These are phyloP conservation scores for Eurosta solidaginis DNA, from an alignment of 1,140 invertebrate genomes.

Conservation along the genomic window DNA sequence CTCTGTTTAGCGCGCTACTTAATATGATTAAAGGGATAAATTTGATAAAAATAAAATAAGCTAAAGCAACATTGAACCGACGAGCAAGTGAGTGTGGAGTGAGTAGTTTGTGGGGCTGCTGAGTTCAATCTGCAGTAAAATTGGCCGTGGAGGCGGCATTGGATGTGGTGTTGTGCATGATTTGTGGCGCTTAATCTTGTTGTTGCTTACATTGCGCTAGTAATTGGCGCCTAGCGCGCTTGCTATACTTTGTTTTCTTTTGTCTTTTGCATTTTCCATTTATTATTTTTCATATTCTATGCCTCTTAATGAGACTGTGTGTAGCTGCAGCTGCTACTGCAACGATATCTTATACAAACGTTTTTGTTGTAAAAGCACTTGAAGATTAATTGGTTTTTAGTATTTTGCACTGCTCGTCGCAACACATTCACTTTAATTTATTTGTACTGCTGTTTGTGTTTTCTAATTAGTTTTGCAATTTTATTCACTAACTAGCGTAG, in stretches of 20 bases:
- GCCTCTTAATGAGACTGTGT: neutral
- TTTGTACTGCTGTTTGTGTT: neutral
- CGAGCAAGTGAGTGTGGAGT: neutral
- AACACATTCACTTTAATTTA: neutral
- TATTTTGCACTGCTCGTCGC: neutral
- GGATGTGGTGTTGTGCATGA: neutral
- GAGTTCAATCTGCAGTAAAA: neutral
- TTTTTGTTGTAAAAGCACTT: neutral
- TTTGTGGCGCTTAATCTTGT: constrained; percentile 16
- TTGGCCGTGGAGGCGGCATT: neutral
- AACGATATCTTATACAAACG: neutral
- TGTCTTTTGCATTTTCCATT: neutral
- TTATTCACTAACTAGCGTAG: too few relatives aligned
- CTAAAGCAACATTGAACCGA: neutral
- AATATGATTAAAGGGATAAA: constrained; percentile 23
- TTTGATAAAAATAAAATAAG: constrained; percentile 6
- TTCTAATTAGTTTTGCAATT: neutral
- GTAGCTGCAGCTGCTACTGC: neutral
- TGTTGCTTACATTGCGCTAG: neutral
- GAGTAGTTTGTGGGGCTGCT: neutral
- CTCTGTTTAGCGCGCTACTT: constrained; percentile 20
- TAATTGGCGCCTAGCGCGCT: neutral
- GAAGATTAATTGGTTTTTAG: constrained; percentile 1
- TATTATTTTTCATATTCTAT: neutral
- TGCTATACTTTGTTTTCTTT: neutral